These are phyloP conservation scores for Zaprionus ghesquierei DNA, from an alignment of 1,140 invertebrate species.

Conservation along the genomic window DNA sequence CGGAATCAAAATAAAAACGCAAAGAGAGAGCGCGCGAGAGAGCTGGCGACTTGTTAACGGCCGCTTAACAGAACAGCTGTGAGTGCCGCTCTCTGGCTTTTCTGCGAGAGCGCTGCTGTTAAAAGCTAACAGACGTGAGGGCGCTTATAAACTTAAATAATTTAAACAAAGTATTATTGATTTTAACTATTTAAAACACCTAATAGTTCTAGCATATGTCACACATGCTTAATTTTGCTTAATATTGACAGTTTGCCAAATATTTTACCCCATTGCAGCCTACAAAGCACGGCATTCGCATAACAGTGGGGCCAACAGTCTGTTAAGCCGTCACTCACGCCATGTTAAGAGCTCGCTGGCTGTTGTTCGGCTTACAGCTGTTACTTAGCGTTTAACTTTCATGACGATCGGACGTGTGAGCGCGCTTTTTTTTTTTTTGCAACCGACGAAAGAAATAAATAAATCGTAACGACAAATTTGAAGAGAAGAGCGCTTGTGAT, in stretches of 20 bases:
- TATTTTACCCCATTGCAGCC: background rate
- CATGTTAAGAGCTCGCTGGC: background rate
- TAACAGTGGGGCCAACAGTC: constrained; percentile 6
- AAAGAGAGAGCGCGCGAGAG: constrained; percentile 8
- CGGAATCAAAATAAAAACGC: constrained; percentile 68
- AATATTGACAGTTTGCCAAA: background rate
- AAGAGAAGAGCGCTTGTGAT: constrained; percentile 30
- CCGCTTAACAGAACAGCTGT: constrained; percentile 6
- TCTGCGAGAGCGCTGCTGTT: too few relatives aligned
- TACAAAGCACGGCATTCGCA: background rate
- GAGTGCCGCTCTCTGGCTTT: too few relatives aligned
- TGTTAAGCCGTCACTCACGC: constrained; percentile 10
- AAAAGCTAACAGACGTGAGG: too few relatives aligned
- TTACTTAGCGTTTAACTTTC: constrained; percentile 40
- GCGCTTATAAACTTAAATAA: background rate
- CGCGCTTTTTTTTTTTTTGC: constrained; percentile 24
- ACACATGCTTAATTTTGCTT: background rate
- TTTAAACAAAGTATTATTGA: background rate
- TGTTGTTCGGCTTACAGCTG: constrained; percentile 16
- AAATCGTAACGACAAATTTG: constrained; percentile 29
- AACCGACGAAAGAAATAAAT: constrained; percentile 13
- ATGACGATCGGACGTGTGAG: constrained; percentile 43
- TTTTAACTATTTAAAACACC: background rate
- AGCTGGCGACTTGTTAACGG: background rate
- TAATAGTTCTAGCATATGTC: background rate